Base-by-base conservation (phyloP, 2,797 vertebrate genomes). In the Leuciscus waleckii region DNA sequence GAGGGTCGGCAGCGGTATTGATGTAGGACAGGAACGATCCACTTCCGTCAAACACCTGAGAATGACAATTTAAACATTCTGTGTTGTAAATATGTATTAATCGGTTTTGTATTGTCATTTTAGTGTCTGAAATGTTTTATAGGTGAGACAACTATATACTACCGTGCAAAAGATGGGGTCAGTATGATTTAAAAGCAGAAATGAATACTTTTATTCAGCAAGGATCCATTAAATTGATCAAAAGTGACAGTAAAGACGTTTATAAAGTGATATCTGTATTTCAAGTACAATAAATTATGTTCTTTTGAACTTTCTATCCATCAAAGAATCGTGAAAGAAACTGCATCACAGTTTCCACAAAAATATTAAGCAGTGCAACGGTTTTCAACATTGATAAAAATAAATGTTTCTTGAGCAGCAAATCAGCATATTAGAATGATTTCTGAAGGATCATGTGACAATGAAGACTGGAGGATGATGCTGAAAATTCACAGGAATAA, bases 1-100 rank as follows among this genome's bases (percentile, higher is more conserved):
- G 95, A 2, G 98, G 98, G 91, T 99, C 98, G 0, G 98, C 98
- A 4, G 98, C 99, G 4, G 98, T 99, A 93, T 99, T 99, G 93
- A 99, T 98, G 93, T 99, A 99, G 87, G 98, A 99, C 70, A 99
- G 94, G 94, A 99, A 99, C 0, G 98, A 99, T 85, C 98, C 98
- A 0, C 95, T 98, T 86, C 98, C 97, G 68, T 99, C 98, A 91
- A 99, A 99, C 88, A 99, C 98, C 98, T 99, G 0, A 91, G 35
- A 39, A 56, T 17, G 10, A 83, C 58, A 74, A 32, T 19, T 58
- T 14, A 2, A 37, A n/a, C n/a, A 21, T 35, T n/a, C 3, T 41
- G 29, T 17, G 10, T 32, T 29, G 7, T 46, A 70, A 4, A 23
- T 49, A 49, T 37, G 32, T 8, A 14, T 76, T n/a, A 3, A 16